phyloP scores from a whole-genome alignment of 2,797 vertebrate genomes.

The Adrianichthys oophorus region DNA sequence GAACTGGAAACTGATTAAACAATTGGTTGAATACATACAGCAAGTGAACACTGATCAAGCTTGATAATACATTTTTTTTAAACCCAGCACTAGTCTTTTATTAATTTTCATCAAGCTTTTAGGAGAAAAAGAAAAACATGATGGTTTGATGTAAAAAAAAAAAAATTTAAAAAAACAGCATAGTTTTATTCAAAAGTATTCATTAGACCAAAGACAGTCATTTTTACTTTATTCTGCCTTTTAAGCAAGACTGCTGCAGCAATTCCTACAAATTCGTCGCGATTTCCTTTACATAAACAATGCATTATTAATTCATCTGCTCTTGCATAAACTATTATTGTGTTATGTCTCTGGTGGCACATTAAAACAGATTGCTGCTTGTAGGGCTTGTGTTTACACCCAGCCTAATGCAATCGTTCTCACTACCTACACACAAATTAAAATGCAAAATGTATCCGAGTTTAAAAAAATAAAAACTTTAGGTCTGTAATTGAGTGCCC shows the following conservation, averaged over 20 bases:
- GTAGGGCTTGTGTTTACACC: slow-evolving; percentile 64
- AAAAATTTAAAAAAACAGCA: too few species aligned
- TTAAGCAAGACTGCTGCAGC: slow-evolving; percentile 9
- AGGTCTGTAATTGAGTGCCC: slow-evolving; percentile 48
- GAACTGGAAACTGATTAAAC: too few species aligned
- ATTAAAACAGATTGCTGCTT: slow-evolving; percentile 55
- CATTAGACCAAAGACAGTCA: not conserved
- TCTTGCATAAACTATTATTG: slow-evolving; percentile 43
- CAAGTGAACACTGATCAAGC: too few species aligned
- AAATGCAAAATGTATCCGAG: slow-evolving; percentile 60
- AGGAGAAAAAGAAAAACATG: too few species aligned
- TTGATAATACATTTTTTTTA: too few species aligned
- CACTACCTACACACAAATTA: slow-evolving; percentile 70
- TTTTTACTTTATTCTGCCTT: slow-evolving; percentile 7
- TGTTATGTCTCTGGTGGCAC: slow-evolving; percentile 46
- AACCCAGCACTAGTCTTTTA: too few species aligned
- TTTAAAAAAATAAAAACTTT: slow-evolving; percentile 28
- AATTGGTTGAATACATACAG: too few species aligned
- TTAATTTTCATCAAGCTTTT: too few species aligned
- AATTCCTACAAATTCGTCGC: slow-evolving; percentile 2
- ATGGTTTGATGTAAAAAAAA: too few species aligned
- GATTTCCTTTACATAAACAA: slow-evolving; percentile 29
- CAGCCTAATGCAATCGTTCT: slow-evolving; percentile 69
- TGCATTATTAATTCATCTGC: slow-evolving; percentile 44
- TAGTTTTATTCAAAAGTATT: too few species aligned